A percentile compares a stretch with the other conserved stretches of the same genome.
Evolutionary conservation across 2,113 vertebrate species (phyloP).

Genomic region (Caretta caretta): DNA sequence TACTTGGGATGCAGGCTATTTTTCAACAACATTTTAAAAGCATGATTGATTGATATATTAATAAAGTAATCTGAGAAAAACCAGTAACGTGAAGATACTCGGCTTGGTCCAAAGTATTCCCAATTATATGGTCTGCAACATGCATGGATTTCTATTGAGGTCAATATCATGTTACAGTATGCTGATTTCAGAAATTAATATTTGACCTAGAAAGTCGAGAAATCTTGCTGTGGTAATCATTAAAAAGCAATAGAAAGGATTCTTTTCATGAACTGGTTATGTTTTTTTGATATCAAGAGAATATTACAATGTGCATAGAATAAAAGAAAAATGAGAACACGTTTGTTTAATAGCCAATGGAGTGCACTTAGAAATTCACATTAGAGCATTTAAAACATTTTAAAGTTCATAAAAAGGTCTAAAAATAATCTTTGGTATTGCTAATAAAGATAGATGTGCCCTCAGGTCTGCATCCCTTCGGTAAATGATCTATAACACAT

Average conservation of each 20-base stretch:
- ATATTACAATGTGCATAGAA: conserved; percentile 24
- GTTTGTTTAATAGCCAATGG: conserved; percentile 4
- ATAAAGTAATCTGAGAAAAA: conserved; percentile 28
- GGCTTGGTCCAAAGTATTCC: not conserved
- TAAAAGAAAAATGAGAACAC: conserved; percentile 15
- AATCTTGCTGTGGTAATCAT: conserved; percentile 17
- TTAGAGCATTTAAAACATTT: not conserved
- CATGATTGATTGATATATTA: not conserved
- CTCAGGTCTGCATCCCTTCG: not conserved
- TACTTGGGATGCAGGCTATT: not conserved
- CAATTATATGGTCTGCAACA: conserved; percentile 37
- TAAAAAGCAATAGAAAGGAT: conserved; percentile 46
- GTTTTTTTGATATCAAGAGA: conserved; percentile 3
- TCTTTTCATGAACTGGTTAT: conserved; percentile 47
- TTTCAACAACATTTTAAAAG: not conserved
- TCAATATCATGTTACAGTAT: not conserved
- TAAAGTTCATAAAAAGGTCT: not conserved
- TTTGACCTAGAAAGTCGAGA: conserved; percentile 27
- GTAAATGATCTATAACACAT: not conserved
- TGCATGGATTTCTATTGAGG: not conserved
- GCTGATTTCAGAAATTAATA: conserved; percentile 46
- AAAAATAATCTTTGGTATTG: not conserved
- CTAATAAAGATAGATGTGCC: conserved; percentile 17
- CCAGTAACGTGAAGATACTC: not conserved
- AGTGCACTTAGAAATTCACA: conserved; percentile 19